Conservation (phyloP, 2,888 invertebrate species). For the Caenorhabditis zanzibari region DNA sequence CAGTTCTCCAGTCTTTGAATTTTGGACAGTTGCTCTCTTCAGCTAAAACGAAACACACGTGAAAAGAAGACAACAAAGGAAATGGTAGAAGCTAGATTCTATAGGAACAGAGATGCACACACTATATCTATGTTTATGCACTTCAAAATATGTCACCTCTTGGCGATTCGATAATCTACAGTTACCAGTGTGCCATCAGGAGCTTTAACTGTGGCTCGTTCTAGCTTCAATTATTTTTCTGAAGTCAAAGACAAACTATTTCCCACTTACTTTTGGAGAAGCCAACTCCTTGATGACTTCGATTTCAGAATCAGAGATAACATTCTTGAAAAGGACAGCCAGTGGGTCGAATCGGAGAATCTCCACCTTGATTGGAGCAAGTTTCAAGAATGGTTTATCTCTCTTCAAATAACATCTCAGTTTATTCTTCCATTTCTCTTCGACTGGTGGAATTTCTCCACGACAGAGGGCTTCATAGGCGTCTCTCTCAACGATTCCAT, state of each 20-base stretch:
- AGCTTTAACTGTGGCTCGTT: slow-evolving; percentile 74
- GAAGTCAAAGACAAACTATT: neutral
- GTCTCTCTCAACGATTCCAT: slow-evolving; percentile 84
- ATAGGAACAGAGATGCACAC: slow-evolving; percentile 4
- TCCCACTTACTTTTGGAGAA: slow-evolving; percentile 88
- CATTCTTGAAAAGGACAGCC: slow-evolving; percentile 80
- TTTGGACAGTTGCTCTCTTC: slow-evolving; percentile 83
- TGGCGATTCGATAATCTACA: slow-evolving; percentile 74
- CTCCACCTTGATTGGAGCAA: slow-evolving; percentile 83
- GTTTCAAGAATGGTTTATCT: slow-evolving; percentile 78
- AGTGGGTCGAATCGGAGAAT: slow-evolving; percentile 81
- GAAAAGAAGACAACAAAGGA: slow-evolving; percentile 39
- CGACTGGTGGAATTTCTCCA: slow-evolving; percentile 71
- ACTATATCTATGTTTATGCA: neutral
- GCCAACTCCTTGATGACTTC: slow-evolving; percentile 91
- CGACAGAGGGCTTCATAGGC: slow-evolving; percentile 86
- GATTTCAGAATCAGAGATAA: slow-evolving; percentile 91
- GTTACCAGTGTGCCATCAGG: slow-evolving; percentile 70
- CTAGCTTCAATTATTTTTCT: slow-evolving; percentile 61
- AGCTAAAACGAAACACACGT: slow-evolving; percentile 74
- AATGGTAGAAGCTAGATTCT: slow-evolving; percentile 11
- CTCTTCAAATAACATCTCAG: slow-evolving; percentile 82
- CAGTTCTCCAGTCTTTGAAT: slow-evolving; percentile 87
- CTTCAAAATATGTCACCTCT: slow-evolving; percentile 66
- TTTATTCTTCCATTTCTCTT: slow-evolving; percentile 72